A percentile compares a stretch with the other conserved stretches of the same genome.
phyloP scores from a whole-genome alignment of 2,113 vertebrate genomes.

The Todiramphus chloris region DNA sequence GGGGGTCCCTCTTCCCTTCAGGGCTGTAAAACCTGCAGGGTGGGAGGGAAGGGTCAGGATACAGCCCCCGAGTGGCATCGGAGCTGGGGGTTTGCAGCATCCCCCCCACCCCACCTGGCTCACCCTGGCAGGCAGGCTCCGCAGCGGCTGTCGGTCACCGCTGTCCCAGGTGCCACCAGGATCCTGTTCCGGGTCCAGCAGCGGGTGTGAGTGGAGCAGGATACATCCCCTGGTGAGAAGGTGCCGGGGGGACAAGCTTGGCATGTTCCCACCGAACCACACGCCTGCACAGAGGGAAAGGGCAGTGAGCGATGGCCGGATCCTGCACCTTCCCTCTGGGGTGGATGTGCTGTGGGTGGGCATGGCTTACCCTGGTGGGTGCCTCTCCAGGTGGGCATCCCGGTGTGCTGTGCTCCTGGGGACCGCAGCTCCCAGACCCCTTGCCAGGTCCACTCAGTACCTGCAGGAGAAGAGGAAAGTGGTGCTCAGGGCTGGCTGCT shows the following conservation, averaged over 20 bases:
- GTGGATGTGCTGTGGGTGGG: rapidly evolving
- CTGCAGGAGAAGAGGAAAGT: background rate
- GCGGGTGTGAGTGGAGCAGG: conserved; percentile 76
- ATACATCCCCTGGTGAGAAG: conserved; percentile 77
- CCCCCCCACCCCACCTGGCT: background rate
- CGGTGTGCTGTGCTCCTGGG: background rate
- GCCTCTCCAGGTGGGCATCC: conserved; percentile 85
- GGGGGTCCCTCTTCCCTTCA: background rate
- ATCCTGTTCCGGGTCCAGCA: conserved; percentile 75
- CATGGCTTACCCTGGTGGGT: conserved; percentile 79
- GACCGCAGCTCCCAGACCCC: conserved; percentile 69
- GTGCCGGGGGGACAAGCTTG: conserved; percentile 77
- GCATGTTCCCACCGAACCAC: conserved; percentile 69
- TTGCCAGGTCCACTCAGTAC: conserved; percentile 49
- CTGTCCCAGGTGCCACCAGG: conserved; percentile 65
- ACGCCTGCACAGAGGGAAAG: conserved; percentile 56
- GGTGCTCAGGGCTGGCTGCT: background rate
- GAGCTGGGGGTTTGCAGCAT: background rate
- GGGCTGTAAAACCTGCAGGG: conserved; percentile 68
- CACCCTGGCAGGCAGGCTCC: conserved; percentile 87
- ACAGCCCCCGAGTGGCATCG: rapidly evolving
- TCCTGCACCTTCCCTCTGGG: rapidly evolving
- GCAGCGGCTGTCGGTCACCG: conserved; percentile 73
- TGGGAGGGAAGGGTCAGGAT: background rate
- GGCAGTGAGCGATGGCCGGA: rapidly evolving